Conservation (phyloP, 2,797 vertebrate genomes). For the Characodon lateralis region DNA sequence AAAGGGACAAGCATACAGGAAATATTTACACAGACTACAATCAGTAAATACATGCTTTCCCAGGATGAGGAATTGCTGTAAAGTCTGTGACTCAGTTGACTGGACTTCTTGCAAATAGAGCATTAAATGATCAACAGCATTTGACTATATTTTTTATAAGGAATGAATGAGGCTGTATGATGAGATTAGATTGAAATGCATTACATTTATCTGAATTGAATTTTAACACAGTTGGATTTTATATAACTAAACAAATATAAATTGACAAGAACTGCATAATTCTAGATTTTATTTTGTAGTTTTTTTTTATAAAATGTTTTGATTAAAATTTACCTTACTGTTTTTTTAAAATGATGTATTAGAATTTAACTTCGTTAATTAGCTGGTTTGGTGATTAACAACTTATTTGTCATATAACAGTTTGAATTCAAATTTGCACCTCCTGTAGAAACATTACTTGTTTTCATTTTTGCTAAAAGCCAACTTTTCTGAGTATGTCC, state of each 20-base stretch:
- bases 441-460: not conserved
- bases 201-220: no score
- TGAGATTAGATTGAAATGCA: no score
- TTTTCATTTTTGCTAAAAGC: not conserved
- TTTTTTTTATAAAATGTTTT: not conserved
- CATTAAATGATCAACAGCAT: no score
- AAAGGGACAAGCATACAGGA: not conserved
- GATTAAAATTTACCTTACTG: not conserved
- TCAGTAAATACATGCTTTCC: not conserved
- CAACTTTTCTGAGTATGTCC: not conserved
- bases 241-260: not conserved
- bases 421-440: not conserved
- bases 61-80: not conserved
- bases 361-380: not conserved
- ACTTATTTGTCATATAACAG: not conserved
- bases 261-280: not conserved
- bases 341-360: not conserved
- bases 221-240: not conserved
- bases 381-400: not conserved
- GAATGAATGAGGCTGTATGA: no score
- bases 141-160: no score
- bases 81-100: not conserved
- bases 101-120: no score
- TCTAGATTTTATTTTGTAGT: not conserved
- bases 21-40: no score